Evolutionary conservation across 2,888 invertebrate genomes (phyloP).

Genomic region (Scaptomyza tumidula): DNA sequence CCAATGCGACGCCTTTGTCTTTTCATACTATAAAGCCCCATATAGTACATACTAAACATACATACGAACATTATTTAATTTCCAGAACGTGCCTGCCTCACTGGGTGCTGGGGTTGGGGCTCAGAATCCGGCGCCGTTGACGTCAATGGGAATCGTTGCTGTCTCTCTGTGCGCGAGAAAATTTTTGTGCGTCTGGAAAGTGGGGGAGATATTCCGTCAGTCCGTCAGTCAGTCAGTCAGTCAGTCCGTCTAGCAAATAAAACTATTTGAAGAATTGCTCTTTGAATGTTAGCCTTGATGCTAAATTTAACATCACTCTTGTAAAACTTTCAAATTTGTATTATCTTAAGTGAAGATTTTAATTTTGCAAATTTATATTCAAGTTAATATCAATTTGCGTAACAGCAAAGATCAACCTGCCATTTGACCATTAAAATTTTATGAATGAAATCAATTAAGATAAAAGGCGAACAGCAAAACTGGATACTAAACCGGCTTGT

Average conservation of each 20-base stretch:
- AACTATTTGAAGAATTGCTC: constrained; percentile 47
- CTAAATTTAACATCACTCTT: constrained; percentile 42
- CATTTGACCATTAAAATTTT: constrained; percentile 53
- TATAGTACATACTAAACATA: neutral
- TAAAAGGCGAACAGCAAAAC: constrained; percentile 41
- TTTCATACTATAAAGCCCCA: constrained; percentile 29
- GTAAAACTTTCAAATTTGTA: constrained; percentile 1
- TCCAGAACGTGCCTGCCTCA: constrained; percentile 78
- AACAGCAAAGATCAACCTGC: constrained; percentile 25
- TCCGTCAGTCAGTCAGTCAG: constrained; percentile 2
- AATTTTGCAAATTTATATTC: neutral
- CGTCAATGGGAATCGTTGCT: constrained; percentile 60
- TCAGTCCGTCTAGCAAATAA: neutral
- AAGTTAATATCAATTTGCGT: neutral
- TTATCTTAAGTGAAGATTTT: constrained; percentile 7
- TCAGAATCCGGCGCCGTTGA: constrained; percentile 60
- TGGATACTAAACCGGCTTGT: constrained; percentile 42
- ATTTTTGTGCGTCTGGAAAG: constrained; percentile 29
- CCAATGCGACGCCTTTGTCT: constrained; percentile 37
- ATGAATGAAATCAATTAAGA: constrained; percentile 77
- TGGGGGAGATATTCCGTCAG: constrained; percentile 33
- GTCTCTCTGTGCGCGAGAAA: constrained; percentile 39
- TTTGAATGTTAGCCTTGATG: constrained; percentile 33
- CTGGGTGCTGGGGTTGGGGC: constrained; percentile 32
- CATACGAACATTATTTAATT: constrained; percentile 67